phyloP scores from a whole-genome alignment of 2,113 vertebrate species.

The Myrmecophaga tridactyla region DNA sequence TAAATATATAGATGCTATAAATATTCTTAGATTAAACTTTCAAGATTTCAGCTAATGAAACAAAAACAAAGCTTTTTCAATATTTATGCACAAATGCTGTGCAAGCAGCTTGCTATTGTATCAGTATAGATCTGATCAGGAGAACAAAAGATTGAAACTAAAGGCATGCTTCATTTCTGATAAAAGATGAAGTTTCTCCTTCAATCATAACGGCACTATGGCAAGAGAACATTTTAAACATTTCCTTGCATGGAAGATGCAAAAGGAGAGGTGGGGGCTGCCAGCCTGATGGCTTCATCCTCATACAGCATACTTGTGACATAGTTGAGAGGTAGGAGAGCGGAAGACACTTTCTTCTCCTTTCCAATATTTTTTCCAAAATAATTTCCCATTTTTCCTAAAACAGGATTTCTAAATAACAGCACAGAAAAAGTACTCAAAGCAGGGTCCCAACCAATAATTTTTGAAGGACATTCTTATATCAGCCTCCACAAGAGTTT shows the following conservation, averaged over 20 bases:
- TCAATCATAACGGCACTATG: not conserved
- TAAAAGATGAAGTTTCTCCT: not conserved
- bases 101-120: not conserved
- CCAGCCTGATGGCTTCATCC: not conserved
- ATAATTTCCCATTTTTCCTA: not conserved
- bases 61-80: not conserved
- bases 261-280: no score
- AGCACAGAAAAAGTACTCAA: not conserved
- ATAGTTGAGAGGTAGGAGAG: not conserved
- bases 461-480: not conserved
- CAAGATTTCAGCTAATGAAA: not conserved
- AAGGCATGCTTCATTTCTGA: not conserved
- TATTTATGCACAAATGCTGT: not conserved
- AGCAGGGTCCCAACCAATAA: not conserved
- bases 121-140: not conserved
- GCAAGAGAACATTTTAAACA: not conserved
- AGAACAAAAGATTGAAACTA: not conserved
- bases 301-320: not conserved
- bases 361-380: not conserved
- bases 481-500: not conserved
- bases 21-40: constrained; percentile 3
- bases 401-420: not conserved
- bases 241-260: not conserved
- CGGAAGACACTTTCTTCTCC: not conserved
- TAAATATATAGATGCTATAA: not conserved